Percentiles rank a stretch among this genome's conserved stretches.
phyloP scores from a whole-genome alignment of 2,888 invertebrate species.

The Branchipolynoe longqiensis region DNA sequence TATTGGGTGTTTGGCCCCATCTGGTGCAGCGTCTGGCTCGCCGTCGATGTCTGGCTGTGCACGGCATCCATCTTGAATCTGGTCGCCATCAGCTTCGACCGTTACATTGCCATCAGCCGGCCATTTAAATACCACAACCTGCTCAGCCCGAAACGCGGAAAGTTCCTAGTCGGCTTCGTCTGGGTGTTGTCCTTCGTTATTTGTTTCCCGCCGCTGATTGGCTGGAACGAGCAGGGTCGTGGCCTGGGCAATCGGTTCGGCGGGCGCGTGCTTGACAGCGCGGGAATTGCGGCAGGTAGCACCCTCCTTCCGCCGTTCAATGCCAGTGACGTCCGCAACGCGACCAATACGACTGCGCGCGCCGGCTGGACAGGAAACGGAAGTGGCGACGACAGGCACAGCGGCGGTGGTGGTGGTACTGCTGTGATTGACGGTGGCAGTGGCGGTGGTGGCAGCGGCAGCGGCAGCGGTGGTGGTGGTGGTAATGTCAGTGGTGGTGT shows the following conservation, averaged over 20 bases:
- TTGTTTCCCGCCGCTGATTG: conserved; percentile 96
- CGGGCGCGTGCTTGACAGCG: background rate
- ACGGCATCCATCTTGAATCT: conserved; percentile 98
- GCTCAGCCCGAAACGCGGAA: conserved; percentile 91
- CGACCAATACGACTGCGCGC: background rate
- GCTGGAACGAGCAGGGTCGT: conserved; percentile 87
- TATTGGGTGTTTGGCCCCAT: conserved; percentile 96
- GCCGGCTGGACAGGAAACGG: background rate
- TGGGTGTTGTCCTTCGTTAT: conserved; percentile 98
- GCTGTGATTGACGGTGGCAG: no score
- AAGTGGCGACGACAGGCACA: conserved; percentile 4
- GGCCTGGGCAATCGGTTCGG: conserved; percentile 11
- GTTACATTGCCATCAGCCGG: conserved; percentile 96
- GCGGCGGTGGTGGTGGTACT: no score
- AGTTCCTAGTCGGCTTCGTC: conserved; percentile 92
- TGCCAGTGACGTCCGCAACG: background rate
- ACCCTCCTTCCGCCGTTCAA: background rate
- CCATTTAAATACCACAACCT: conserved; percentile 97
- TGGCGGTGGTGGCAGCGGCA: conserved; percentile 11
- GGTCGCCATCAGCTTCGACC: conserved; percentile 94
- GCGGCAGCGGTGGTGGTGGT: background rate
- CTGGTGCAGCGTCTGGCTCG: conserved; percentile 98
- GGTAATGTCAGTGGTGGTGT: background rate
- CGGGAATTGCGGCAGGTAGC: background rate
- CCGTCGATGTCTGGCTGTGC: conserved; percentile 99